Conservation (phyloP, 2,888 invertebrate genomes). For the Halictus quadricinctus region DNA sequence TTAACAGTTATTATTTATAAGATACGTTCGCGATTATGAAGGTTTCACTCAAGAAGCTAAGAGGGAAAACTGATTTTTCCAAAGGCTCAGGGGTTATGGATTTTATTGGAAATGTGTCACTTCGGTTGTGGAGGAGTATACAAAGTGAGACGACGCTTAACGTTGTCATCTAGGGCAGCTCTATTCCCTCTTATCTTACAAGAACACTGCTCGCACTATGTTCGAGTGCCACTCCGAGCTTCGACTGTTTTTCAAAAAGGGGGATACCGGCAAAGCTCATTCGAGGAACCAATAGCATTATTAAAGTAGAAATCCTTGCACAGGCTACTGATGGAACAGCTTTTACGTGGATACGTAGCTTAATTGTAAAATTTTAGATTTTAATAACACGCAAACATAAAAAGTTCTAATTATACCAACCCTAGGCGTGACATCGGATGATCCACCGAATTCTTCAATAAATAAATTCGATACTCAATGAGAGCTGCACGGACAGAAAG, state of each 20-base stretch:
- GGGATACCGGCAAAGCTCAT: background rate
- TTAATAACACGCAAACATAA: background rate
- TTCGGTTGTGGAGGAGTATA: slow-evolving; percentile 29
- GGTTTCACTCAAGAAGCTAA: background rate
- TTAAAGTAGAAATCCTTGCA: background rate
- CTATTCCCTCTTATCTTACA: slow-evolving; percentile 12
- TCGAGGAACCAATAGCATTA: background rate
- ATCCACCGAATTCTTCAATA: background rate
- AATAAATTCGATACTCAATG: background rate
- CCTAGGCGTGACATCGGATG: background rate
- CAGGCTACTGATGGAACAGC: no score
- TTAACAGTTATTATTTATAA: background rate
- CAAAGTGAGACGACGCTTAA: slow-evolving; percentile 39
- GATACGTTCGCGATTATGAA: background rate
- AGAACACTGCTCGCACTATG: slow-evolving; percentile 17
- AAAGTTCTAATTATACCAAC: background rate
- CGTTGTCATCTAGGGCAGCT: slow-evolving; percentile 28
- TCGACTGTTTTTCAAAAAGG: slow-evolving; percentile 9
- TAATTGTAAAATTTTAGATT: background rate
- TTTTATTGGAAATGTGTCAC: slow-evolving; percentile 46
- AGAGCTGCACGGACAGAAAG: background rate
- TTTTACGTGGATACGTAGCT: background rate
- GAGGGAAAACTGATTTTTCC: slow-evolving; percentile 19
- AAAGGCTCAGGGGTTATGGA: slow-evolving; percentile 17
- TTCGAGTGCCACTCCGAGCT: background rate